phyloP scores from a whole-genome alignment of 2,797 vertebrate genomes.

The Sebastes itinus region DNA sequence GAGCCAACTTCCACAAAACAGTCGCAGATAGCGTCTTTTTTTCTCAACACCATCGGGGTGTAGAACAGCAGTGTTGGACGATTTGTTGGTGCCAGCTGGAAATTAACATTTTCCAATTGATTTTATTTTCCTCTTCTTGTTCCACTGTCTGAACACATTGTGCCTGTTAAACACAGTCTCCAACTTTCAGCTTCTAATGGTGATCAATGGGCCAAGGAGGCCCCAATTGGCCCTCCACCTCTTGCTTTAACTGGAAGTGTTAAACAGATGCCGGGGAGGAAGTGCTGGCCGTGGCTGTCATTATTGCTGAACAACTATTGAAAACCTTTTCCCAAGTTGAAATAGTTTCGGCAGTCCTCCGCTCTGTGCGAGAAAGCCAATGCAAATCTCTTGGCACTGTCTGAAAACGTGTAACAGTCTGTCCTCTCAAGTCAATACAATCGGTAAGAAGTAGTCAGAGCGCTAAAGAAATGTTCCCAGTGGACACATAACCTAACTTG shows the following conservation, averaged over 20 bases:
- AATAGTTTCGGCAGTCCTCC: slow-evolving; percentile 6
- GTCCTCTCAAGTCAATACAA: slow-evolving; percentile 28
- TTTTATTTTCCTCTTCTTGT: slow-evolving; percentile 39
- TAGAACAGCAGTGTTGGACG: slow-evolving; percentile 12
- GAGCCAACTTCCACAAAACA: slow-evolving; percentile 11
- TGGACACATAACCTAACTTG: slow-evolving; percentile 31
- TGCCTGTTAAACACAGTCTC: slow-evolving; percentile 27
- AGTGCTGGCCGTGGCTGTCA: slow-evolving; percentile 3
- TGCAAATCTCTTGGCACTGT: slow-evolving; percentile 18
- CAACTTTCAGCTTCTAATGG: slow-evolving; percentile 30
- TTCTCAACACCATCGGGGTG: background rate
- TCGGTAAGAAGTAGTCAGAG: slow-evolving; percentile 1
- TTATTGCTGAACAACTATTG: slow-evolving; percentile 30
- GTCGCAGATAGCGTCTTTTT: slow-evolving; percentile 4
- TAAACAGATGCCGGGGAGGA: slow-evolving; percentile 45
- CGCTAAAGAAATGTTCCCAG: slow-evolving; percentile 30
- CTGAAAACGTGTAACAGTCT: slow-evolving; percentile 26
- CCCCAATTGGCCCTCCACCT: slow-evolving; percentile 19
- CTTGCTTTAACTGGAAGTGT: slow-evolving; percentile 46
- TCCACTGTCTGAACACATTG: slow-evolving; percentile 38
- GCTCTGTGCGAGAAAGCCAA: background rate
- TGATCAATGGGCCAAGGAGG: slow-evolving; percentile 53
- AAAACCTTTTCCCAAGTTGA: slow-evolving; percentile 32
- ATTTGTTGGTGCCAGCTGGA: slow-evolving; percentile 36
- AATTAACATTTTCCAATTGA: slow-evolving; percentile 53